Base-by-base conservation (phyloP, 2,888 invertebrate species). In the Tetragonula carbonaria region DNA sequence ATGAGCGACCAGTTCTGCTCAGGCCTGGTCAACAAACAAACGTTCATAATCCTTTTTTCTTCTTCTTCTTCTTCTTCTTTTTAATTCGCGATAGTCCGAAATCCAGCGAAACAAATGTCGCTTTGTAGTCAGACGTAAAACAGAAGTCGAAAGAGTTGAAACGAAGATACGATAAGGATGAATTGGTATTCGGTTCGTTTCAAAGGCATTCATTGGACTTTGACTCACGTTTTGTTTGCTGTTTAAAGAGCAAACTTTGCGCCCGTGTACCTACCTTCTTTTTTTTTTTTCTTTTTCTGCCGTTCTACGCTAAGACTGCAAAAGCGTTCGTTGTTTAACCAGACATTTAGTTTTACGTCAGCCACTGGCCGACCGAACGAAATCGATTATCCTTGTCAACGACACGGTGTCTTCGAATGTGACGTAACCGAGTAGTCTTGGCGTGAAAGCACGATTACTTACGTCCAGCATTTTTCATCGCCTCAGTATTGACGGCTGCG, bases 211-310 rank as follows among this genome's bases (percentile, higher is more conserved):
- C 74, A 14, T 21, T 59, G 72, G 74, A 77, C 82, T 62, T 82
- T 68, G 79, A n/a, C 51, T 67, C 67, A 14, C 74, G 73, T 63
- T 38, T 45, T 67, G 50, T 77, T 80, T 73, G 86, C 72, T 74
- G 74, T 86, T 85, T 74, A 67, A 71, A 87, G 75, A 80, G 62
- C 71, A 89, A 83, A 83, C 79, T 73, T 75, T n/a, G 57, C 45
- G 45, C 55, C 67, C 63, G 70, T 81, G 82, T 89, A 45, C 45
- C 45, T 11, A 33, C 33, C 33, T 33, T 33, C 33, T 45, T 45
- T 45, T 11, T 45, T 45, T 45, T 38, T 11, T 45, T 45, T 2
- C 8, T 45, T 45, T 80, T 77, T 82, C 50, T 57, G 51, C 28
- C 75, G 72, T 38, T 75, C 38, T 8, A n/a, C 78, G 62, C 57